Conservation (phyloP, 2,888 invertebrate species). For the Polymixis lichenea region DNA sequence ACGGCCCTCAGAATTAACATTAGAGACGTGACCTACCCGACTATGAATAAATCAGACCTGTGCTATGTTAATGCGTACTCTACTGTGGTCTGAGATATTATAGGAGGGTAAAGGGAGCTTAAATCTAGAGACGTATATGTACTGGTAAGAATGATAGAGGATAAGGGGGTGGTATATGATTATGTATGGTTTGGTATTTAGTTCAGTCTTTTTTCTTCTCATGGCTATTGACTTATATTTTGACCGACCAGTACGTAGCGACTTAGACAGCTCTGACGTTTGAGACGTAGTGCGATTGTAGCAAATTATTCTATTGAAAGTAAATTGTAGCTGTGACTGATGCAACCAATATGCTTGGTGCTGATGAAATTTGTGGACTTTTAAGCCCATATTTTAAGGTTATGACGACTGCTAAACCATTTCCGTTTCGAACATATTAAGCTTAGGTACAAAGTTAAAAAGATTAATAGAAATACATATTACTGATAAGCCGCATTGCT, state of each 20-base stretch:
- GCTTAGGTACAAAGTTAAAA: no score
- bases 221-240: neutral
- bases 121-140: conserved; percentile 1
- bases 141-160: neutral
- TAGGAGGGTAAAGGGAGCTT: conserved; percentile 30
- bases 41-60: conserved; percentile 71
- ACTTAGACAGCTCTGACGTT: neutral
- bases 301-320: neutral
- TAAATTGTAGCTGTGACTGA: neutral
- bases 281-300: neutral
- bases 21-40: conserved; percentile 60
- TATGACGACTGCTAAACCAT: no score
- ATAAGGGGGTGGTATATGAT: no score
- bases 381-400: no score
- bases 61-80: conserved; percentile 52
- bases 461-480: neutral
- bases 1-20: conserved; percentile 68
- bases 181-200: neutral
- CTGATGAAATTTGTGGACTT: neutral
- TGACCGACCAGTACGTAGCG: neutral
- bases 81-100: conserved; percentile 42
- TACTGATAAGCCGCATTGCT: neutral
- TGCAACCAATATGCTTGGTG: neutral
- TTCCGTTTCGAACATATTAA: no score
- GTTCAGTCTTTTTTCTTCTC: neutral